Conservation (phyloP, 2,888 invertebrate genomes). For the Agonum fuliginosum region DNA sequence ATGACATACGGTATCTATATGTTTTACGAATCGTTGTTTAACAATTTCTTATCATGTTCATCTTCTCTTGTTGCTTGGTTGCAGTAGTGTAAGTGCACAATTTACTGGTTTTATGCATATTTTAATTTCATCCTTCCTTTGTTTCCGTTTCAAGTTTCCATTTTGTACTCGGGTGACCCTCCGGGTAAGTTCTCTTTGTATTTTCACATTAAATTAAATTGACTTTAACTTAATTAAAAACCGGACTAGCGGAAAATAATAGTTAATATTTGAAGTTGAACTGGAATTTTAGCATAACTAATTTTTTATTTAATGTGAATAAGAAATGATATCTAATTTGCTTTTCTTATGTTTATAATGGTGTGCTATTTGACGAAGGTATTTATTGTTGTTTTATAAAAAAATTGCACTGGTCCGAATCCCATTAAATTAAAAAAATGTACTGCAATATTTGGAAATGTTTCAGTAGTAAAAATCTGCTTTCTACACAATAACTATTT, state of each 20-base stretch:
- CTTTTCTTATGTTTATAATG: constrained; percentile 5
- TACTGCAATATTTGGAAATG: too few relatives aligned
- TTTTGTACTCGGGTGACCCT: constrained; percentile 65
- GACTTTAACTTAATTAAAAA: constrained; percentile 55
- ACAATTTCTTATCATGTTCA: neutral
- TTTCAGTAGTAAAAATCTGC: too few relatives aligned
- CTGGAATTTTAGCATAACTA: constrained; percentile 25
- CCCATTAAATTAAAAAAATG: too few relatives aligned
- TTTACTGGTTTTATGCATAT: constrained; percentile 53
- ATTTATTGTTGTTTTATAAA: neutral
- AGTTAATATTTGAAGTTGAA: constrained; percentile 48
- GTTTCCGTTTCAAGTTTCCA: constrained; percentile 65
- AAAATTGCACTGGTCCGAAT: too few relatives aligned
- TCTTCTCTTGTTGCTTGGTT: constrained; percentile 10
- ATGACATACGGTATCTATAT: constrained; percentile 29
- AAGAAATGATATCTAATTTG: neutral
- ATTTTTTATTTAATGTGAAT: constrained; percentile 6
- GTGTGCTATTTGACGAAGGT: neutral
- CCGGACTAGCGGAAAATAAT: constrained; percentile 44
- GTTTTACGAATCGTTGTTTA: neutral
- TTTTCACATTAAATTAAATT: constrained; percentile 54
- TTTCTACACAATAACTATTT: too few relatives aligned
- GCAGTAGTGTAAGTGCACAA: constrained; percentile 36
- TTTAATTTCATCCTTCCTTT: constrained; percentile 62
- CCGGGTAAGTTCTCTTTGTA: constrained; percentile 65